Percentiles rank a stretch among this genome's conserved stretches.
Evolutionary conservation across 2,113 vertebrate species (phyloP).

Genomic region (Anolis carolinensis): DNA sequence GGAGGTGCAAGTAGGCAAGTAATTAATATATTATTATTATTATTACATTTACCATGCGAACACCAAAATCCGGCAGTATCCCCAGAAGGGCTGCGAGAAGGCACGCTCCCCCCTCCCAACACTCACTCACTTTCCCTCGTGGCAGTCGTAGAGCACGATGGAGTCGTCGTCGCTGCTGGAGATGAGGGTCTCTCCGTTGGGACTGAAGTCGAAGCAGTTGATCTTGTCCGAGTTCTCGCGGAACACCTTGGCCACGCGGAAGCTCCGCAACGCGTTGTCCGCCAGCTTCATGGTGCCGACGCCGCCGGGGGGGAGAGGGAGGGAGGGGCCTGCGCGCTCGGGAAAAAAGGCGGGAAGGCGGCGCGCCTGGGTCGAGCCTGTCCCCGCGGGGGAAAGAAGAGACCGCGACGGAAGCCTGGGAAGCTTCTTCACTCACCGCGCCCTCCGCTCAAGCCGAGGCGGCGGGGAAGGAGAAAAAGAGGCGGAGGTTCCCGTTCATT

Average conservation of each 20-base stretch:
- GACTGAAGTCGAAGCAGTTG: slow-evolving; percentile 98
- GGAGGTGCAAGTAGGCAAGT: too few relatives aligned
- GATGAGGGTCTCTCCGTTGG: slow-evolving; percentile 96
- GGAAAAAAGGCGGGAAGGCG: neutral
- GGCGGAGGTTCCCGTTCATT: slow-evolving; percentile 61
- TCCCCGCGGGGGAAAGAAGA: neutral
- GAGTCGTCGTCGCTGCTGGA: slow-evolving; percentile 99
- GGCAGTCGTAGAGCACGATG: slow-evolving; percentile 96
- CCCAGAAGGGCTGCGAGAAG: too few relatives aligned
- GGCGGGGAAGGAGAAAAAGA: neutral
- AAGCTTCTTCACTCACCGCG: neutral
- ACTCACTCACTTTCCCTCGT: slow-evolving; percentile 95
- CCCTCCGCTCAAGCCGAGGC: slow-evolving; percentile 43
- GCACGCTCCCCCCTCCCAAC: too few relatives aligned
- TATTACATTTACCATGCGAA: too few relatives aligned
- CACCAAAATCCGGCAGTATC: too few relatives aligned
- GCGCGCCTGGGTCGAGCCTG: neutral
- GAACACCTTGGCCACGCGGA: slow-evolving; percentile 98
- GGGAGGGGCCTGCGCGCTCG: slow-evolving; percentile 18
- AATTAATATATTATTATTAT: too few relatives aligned
- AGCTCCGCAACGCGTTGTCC: slow-evolving; percentile 98
- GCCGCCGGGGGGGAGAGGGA: neutral
- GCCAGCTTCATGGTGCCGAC: slow-evolving; percentile 91
- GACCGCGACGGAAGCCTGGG: neutral
- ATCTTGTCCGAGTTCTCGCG: slow-evolving; percentile 98